Base-by-base conservation (phyloP, 1,140 invertebrate species). In the Drosophila arawakana region DNA sequence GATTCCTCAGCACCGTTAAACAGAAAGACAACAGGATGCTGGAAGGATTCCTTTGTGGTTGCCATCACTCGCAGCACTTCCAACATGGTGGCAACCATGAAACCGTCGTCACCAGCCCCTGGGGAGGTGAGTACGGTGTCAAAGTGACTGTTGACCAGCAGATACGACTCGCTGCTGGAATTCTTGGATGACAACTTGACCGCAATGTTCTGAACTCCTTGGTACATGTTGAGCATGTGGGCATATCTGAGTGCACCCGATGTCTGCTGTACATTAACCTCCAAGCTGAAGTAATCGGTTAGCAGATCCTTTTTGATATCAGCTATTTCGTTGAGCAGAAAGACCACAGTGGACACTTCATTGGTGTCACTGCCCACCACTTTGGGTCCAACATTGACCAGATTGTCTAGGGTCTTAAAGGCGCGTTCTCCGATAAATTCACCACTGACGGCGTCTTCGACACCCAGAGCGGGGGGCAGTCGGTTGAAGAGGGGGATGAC, bases 111-210 rank as follows among this genome's bases (percentile, higher is more conserved):
- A 73, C 95, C 96, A 41, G 61, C n/a, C 35, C 69, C 81, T 8
- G 77, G 77, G 76, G 97, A 98, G 81, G 96, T 96, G 30, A 96
- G 93, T 81, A 98, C 96, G 43, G 96, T 95, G 93, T 99, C 98
- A 93, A 96, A 98, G 93, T 99, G 98, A 92, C 98, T 98, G 93
- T 99, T 99, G 50, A 99, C 94, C 60, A 99, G 93, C 58, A 99
- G 93, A 90, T 97, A 79, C 2, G 78, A 72, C 6, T 76, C 44
- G 34, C 91, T 91, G 0, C 21, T 57, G 4, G 88, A 76, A 43
- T 61, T 74, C 76, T 93, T 93, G 0, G 94, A 92, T 34, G 95
- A 94, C 54, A 98, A 92, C 91, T 95, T 96, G 1, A 96, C 97
- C 41, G 97, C 93, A 44, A 98, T 94, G 93, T 98, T 98, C 76